Conservation (phyloP, 2,113 vertebrate species). For the Eublepharis macularius region DNA sequence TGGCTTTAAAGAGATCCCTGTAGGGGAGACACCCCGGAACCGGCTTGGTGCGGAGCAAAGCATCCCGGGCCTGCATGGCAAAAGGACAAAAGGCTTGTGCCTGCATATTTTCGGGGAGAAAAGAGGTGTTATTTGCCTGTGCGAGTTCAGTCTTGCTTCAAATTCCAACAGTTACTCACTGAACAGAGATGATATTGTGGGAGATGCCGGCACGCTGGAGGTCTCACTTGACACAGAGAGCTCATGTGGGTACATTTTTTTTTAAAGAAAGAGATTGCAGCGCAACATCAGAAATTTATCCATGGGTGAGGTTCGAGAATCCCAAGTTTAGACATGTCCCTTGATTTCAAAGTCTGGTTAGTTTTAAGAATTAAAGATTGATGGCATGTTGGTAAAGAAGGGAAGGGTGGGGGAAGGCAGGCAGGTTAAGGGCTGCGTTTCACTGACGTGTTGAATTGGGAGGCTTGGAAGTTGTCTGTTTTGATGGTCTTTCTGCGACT, state of each 20-base stretch:
- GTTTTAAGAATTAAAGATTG: constrained; percentile 30
- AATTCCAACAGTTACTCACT: constrained; percentile 79
- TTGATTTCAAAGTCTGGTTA: constrained; percentile 56
- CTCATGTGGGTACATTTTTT: constrained; percentile 36
- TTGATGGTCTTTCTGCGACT: not conserved
- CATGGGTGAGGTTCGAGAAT: constrained; percentile 63
- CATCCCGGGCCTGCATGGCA: accelerated
- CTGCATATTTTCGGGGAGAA: constrained; percentile 64
- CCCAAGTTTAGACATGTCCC: constrained; percentile 73
- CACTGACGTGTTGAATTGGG: not conserved
- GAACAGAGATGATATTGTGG: constrained; percentile 62
- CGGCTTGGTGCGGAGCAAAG: not conserved
- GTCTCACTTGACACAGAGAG: constrained; percentile 56
- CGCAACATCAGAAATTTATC: constrained; percentile 32
- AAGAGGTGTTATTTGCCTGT: constrained; percentile 42
- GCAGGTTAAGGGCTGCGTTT: not conserved
- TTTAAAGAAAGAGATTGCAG: constrained; percentile 30
- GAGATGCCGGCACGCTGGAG: constrained; percentile 65
- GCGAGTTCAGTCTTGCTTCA: constrained; percentile 71
- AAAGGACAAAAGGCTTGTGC: constrained; percentile 41
- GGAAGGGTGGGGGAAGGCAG: not conserved
- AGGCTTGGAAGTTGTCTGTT: not conserved
- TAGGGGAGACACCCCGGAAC: not conserved
- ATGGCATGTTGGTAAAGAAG: not conserved
- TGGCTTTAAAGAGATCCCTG: not conserved